Evolutionary conservation across 2,888 invertebrate species (phyloP).

Genomic region (Acrobasis suavella): DNA sequence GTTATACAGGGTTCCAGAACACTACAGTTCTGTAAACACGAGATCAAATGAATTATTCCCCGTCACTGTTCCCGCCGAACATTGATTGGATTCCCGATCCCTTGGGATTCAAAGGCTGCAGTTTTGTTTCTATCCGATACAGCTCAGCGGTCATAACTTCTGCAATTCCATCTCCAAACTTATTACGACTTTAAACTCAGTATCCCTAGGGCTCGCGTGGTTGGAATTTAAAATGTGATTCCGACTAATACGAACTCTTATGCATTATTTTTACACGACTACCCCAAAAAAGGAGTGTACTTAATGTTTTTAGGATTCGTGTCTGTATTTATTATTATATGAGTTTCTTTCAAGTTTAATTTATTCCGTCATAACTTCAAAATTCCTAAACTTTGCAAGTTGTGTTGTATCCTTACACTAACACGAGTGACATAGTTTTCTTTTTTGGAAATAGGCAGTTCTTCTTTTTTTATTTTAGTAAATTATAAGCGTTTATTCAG

Average conservation of each 20-base stretch:
- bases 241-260: not conserved
- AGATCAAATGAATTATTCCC: conserved; percentile 3
- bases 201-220: not conserved
- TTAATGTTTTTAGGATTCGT: too few species aligned
- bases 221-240: conserved; percentile 13
- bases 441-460: too few species aligned
- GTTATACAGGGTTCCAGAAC: too few species aligned
- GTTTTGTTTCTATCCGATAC: conserved; percentile 14
- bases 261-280: not conserved
- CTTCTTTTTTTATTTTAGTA: too few species aligned
- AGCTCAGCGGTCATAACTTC: conserved; percentile 12
- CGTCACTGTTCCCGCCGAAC: not conserved
- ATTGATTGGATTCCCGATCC: conserved; percentile 13
- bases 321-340: too few species aligned
- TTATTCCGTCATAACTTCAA: too few species aligned
- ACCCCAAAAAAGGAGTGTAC: too few species aligned
- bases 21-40: not conserved
- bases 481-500: too few species aligned
- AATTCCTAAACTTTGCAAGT: too few species aligned
- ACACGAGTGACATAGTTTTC: too few species aligned
- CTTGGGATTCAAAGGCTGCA: not conserved
- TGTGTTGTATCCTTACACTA: too few species aligned
- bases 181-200: conserved; percentile 11
- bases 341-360: too few species aligned
- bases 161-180: conserved; percentile 15